These are phyloP conservation scores for Prolemur simus DNA, from an alignment of 2,113 vertebrate species.

Conservation along the genomic window DNA sequence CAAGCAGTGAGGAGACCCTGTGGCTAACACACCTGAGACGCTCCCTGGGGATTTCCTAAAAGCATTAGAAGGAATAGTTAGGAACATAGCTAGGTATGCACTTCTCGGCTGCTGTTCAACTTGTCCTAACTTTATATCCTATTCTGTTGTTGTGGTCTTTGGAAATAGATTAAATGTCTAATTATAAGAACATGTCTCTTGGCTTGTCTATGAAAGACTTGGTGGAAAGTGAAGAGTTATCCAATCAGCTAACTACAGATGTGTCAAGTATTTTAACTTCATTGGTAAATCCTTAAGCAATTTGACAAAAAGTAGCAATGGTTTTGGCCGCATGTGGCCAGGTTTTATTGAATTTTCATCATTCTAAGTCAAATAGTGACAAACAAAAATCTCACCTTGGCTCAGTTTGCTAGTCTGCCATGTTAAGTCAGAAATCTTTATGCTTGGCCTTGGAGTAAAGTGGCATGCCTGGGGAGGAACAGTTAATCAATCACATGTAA, in stretches of 20 bases:
- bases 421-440: not conserved
- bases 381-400: not conserved
- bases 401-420: not conserved
- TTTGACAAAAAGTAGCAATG: not conserved
- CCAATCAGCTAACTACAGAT: not conserved
- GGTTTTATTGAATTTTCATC: not conserved
- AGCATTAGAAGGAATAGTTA: not conserved
- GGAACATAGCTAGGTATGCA: not conserved
- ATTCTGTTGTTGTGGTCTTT: not conserved
- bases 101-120: not conserved
- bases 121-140: not conserved
- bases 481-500: rapidly evolving
- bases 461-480: rapidly evolving
- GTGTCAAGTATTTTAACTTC: not conserved
- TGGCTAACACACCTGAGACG: no score
- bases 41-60: not conserved
- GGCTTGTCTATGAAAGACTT: not conserved
- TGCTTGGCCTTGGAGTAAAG: not conserved
- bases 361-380: not conserved
- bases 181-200: not conserved
- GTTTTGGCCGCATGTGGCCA: not conserved
- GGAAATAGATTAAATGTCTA: not conserved
- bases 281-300: not conserved
- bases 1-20: not conserved
- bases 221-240: not conserved